Evolutionary conservation across 2,888 invertebrate species (phyloP).

Genomic region (Thecocarcelia acutangulata): DNA sequence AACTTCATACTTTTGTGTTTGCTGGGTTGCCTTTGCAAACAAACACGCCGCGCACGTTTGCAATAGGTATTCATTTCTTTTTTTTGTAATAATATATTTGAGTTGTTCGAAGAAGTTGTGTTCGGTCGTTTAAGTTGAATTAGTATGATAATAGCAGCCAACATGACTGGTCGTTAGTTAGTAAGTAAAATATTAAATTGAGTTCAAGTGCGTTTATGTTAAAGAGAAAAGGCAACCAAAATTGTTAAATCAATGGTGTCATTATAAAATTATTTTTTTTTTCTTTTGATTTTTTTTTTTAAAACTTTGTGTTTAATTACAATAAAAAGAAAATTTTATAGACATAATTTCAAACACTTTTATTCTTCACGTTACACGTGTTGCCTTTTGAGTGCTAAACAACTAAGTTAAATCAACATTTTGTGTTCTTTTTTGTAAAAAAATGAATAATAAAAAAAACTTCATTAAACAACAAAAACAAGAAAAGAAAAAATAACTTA

Average conservation of each 20-base stretch:
- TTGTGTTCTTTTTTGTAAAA: slow-evolving; percentile 19
- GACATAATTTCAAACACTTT: not conserved
- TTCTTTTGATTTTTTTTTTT: slow-evolving; percentile 12
- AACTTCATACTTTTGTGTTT: too few relatives aligned
- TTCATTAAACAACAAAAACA: slow-evolving; percentile 35
- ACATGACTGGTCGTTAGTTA: slow-evolving; percentile 46
- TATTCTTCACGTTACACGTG: slow-evolving; percentile 46
- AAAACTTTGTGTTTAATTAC: slow-evolving; percentile 19
- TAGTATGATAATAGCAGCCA: slow-evolving; percentile 65
- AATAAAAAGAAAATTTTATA: slow-evolving; percentile 4
- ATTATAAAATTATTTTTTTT: slow-evolving; percentile 17
- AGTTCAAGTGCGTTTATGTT: slow-evolving; percentile 15
- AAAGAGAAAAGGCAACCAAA: slow-evolving; percentile 6
- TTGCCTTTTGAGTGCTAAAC: slow-evolving; percentile 41
- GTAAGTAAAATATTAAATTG: not conserved
- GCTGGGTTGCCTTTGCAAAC: slow-evolving; percentile 10
- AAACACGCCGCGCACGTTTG: slow-evolving; percentile 32
- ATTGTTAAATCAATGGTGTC: slow-evolving; percentile 44
- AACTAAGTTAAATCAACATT: slow-evolving; percentile 58
- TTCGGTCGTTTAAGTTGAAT: slow-evolving; percentile 42
- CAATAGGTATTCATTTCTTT: slow-evolving; percentile 34
- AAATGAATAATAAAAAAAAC: slow-evolving; percentile 45
- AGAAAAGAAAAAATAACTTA: slow-evolving; percentile 23
- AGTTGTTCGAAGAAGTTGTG: slow-evolving; percentile 52
- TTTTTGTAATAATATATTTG: slow-evolving; percentile 23